Conservation (phyloP, 2,888 invertebrate genomes). For the Clanis bilineata region DNA sequence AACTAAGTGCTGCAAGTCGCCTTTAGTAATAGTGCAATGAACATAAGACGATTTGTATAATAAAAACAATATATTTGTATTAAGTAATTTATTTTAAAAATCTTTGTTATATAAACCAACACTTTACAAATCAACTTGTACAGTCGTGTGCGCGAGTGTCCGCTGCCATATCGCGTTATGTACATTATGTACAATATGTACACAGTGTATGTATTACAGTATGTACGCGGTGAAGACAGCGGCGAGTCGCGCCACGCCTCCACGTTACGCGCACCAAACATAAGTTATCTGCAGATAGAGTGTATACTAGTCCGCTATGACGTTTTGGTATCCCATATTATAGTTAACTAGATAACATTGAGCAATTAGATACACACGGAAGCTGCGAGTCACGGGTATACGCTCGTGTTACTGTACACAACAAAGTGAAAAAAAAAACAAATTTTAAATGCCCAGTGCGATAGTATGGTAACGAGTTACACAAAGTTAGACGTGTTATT, state of each 20-base stretch:
- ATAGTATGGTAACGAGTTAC: constrained; percentile 64
- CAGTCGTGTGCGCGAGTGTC: constrained; percentile 38
- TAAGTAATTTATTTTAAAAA: constrained; percentile 80
- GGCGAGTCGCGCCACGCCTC: neutral
- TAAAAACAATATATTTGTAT: constrained; percentile 66
- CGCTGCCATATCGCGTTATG: constrained; percentile 33
- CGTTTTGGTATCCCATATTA: constrained; percentile 60
- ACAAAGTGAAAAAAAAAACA: constrained; percentile 68
- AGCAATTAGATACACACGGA: constrained; percentile 46
- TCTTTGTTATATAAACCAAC: constrained; percentile 81
- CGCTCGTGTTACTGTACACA: constrained; percentile 58
- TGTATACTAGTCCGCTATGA: constrained; percentile 28
- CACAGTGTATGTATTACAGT: neutral
- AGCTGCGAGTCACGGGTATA: constrained; percentile 15
- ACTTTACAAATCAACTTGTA: constrained; percentile 73
- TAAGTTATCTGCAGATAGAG: constrained; percentile 8
- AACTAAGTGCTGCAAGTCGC: too few species aligned
- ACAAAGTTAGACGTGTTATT: constrained; percentile 6
- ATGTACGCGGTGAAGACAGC: neutral
- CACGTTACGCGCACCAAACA: neutral
- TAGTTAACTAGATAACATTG: constrained; percentile 72
- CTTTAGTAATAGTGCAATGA: neutral
- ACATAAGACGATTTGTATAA: constrained; percentile 28
- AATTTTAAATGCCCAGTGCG: constrained; percentile 62
- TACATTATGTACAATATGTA: neutral